phyloP scores from a whole-genome alignment of 2,888 invertebrate genomes.

The Branchellion lobata region DNA sequence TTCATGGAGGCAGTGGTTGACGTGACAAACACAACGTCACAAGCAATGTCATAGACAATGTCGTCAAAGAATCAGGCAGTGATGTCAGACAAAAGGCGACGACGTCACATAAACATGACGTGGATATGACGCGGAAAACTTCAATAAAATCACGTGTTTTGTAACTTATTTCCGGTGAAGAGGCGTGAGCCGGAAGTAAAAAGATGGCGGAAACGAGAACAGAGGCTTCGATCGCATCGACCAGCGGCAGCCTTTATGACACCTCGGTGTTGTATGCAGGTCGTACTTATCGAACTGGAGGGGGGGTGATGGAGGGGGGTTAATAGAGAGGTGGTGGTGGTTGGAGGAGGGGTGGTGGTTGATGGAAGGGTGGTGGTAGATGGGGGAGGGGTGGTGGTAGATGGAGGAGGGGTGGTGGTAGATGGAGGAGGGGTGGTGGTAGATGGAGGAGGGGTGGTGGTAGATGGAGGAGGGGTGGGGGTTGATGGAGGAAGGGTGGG shows the following conservation, averaged over 20 bases:
- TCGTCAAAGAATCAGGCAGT: too few species aligned
- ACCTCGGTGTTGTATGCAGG: neutral
- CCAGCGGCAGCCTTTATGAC: neutral
- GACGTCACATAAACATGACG: neutral
- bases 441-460: too few species aligned
- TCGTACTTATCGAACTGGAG: neutral
- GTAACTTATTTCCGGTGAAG: slow-evolving; percentile 14
- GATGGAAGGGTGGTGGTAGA: too few species aligned
- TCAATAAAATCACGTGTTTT: slow-evolving; percentile 15
- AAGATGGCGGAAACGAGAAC: neutral
- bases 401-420: too few species aligned
- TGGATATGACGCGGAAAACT: neutral
- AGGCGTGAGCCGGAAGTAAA: slow-evolving; percentile 11
- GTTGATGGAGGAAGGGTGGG: too few species aligned
- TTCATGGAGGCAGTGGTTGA: too few species aligned
- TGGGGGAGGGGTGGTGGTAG: too few species aligned
- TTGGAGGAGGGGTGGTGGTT: neutral
- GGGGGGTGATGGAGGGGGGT: neutral
- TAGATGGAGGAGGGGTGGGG: too few species aligned
- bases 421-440: too few species aligned
- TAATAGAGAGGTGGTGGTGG: neutral
- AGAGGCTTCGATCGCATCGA: slow-evolving; percentile 8
- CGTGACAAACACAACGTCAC: too few species aligned
- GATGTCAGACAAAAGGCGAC: too few species aligned
- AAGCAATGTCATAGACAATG: too few species aligned